These are phyloP conservation scores for Patella pellucida DNA, from an alignment of 2,888 invertebrate genomes.

Conservation along the genomic window DNA sequence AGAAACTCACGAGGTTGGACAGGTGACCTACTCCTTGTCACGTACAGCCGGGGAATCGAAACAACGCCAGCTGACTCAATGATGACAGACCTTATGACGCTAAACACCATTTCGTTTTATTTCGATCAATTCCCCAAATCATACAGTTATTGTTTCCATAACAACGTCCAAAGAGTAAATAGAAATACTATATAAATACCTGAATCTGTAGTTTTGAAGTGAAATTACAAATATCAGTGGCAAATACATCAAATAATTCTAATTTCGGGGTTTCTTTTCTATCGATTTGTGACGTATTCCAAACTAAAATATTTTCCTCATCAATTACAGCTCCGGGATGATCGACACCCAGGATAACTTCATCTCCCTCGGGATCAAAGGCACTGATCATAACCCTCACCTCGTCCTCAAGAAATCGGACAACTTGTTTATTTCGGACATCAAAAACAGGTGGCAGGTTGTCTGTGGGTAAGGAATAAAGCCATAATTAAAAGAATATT, in stretches of 20 bases:
- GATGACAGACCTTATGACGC: too few relatives aligned
- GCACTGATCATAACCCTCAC: constrained; percentile 29
- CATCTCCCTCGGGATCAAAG: constrained; percentile 37
- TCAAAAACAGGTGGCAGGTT: constrained; percentile 33
- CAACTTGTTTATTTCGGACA: constrained; percentile 17
- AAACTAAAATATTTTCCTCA: constrained; percentile 14
- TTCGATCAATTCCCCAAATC: too few relatives aligned
- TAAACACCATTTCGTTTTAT: too few relatives aligned
- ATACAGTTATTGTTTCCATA: too few relatives aligned
- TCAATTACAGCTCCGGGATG: constrained; percentile 34
- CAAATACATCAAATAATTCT: constrained; percentile 30
- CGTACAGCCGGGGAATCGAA: too few relatives aligned
- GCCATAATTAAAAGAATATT: too few relatives aligned
- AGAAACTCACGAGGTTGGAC: too few relatives aligned
- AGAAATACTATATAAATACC: constrained; percentile 20
- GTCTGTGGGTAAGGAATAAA: constrained; percentile 18
- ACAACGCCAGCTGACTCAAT: too few relatives aligned
- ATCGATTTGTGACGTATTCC: not conserved
- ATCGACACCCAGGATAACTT: constrained; percentile 26
- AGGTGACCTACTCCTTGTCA: too few relatives aligned
- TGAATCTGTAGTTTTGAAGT: constrained; percentile 26
- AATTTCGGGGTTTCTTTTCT: constrained; percentile 14
- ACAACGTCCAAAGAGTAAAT: too few relatives aligned
- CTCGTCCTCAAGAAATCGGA: constrained; percentile 35
- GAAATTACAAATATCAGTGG: constrained; percentile 33